Evolutionary conservation across 30 jellyfish, hydroid and myxozoan species (phyloP).

Genomic region (Hydractinia symbiolongicarpus): DNA sequence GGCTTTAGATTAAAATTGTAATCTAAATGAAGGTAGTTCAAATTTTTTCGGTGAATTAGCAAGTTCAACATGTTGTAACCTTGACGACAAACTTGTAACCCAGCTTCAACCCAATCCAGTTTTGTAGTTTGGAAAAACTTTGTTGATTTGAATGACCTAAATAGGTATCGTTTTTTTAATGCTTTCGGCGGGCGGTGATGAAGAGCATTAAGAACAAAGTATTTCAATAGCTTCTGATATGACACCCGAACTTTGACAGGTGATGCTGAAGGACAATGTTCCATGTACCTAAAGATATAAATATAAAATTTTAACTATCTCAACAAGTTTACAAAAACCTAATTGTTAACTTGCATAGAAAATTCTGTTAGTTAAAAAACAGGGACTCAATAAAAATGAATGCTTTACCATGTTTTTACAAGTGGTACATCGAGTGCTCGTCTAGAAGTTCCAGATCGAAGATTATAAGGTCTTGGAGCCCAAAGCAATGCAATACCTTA

Average conservation of each 20-base stretch:
- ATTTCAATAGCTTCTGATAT: conserved; percentile 87
- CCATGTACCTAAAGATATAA: conserved; percentile 71
- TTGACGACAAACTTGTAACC: conserved; percentile 99
- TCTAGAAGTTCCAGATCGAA: conserved; percentile 85
- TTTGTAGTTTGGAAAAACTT: conserved; percentile 95
- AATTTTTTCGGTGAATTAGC: conserved; percentile 94
- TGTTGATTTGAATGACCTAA: conserved; percentile 98
- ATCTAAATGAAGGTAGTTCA: conserved; percentile 94
- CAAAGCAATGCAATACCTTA: conserved; percentile 91
- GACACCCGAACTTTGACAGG: conserved; percentile 98
- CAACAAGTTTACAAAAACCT: not conserved
- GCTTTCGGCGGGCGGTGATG: conserved; percentile 99
- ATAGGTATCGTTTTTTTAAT: conserved; percentile 87
- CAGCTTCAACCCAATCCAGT: conserved; percentile 99
- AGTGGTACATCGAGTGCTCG: conserved; percentile 97
- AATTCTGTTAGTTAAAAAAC: too few relatives aligned
- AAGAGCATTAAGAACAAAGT: conserved; percentile 89
- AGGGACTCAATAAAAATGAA: too few relatives aligned
- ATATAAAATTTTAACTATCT: not conserved
- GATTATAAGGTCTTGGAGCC: conserved; percentile 97
- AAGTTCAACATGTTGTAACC: conserved; percentile 97
- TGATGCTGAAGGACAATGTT: conserved; percentile 94
- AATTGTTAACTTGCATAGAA: too few relatives aligned
- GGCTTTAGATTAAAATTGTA: conserved; percentile 98
- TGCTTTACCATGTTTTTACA: conserved; percentile 84